Conservation (phyloP, 2,797 vertebrate species). For the Pogonophryne albipinna region DNA sequence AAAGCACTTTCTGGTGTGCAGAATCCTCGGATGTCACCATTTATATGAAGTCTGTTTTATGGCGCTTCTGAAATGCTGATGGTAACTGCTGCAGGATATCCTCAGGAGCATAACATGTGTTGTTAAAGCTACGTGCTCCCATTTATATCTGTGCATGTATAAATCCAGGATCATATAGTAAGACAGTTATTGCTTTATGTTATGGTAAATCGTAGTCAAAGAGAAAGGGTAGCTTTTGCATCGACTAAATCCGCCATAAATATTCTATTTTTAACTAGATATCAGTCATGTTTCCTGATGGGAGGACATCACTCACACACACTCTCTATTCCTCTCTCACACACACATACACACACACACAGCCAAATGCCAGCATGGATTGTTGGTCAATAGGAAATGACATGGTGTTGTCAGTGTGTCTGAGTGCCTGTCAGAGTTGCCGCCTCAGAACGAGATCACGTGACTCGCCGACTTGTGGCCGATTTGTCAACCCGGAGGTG, state of each 20-base stretch:
- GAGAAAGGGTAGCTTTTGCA: neutral
- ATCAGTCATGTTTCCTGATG: neutral
- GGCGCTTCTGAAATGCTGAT: conserved; percentile 23
- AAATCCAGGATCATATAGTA: conserved; percentile 14
- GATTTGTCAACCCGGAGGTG: conserved; percentile 59
- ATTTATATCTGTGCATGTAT: conserved; percentile 23
- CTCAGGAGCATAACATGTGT: conserved; percentile 18
- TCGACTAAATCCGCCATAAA: neutral
- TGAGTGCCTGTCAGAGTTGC: conserved; percentile 50
- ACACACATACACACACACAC: conserved; percentile 14
- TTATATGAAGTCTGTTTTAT: conserved; percentile 35
- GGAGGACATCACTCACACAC: conserved; percentile 14
- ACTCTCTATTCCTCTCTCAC: no score
- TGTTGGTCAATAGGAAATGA: conserved; percentile 69
- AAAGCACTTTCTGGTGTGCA: conserved; percentile 2
- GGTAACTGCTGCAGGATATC: conserved; percentile 35
- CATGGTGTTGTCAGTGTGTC: conserved; percentile 57
- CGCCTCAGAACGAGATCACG: conserved; percentile 50
- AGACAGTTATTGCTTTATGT: neutral
- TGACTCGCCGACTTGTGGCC: conserved; percentile 44
- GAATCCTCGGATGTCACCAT: conserved; percentile 18
- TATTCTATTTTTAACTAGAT: neutral
- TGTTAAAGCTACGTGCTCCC: conserved; percentile 3
- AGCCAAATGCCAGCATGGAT: conserved; percentile 58
- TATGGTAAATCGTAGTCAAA: neutral